phyloP scores from a whole-genome alignment of 2,113 vertebrate species.

The Anas platyrhynchos region DNA sequence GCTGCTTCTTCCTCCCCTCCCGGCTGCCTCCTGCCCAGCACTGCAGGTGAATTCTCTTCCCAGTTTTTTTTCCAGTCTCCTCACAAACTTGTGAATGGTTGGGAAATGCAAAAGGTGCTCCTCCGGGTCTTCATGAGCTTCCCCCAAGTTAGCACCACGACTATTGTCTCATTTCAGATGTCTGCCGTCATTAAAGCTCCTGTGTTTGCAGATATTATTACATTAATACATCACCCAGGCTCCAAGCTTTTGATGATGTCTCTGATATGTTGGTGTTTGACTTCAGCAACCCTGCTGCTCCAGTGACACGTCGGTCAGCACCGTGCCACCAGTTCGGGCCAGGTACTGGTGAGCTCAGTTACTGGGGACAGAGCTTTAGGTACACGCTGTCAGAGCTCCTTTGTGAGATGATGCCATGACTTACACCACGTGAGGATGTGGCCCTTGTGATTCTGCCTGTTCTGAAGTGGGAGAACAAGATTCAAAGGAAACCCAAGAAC shows the following conservation, averaged over 20 bases:
- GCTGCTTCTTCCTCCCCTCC: not conserved
- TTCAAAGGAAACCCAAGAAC: not conserved
- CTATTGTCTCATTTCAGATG: not conserved
- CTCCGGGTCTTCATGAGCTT: not conserved
- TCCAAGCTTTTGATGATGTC: not conserved
- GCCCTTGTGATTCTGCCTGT: not conserved
- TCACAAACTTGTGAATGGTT: not conserved
- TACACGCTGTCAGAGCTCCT: not conserved
- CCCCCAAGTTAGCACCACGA: not conserved
- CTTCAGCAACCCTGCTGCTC: not conserved
- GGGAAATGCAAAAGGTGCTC: fast-evolving
- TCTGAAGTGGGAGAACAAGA: not conserved
- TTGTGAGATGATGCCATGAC: fast-evolving
- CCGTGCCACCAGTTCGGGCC: not conserved
- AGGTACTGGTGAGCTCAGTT: not conserved
- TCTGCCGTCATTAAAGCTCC: not conserved
- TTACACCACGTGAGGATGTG: not conserved
- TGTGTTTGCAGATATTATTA: not conserved
- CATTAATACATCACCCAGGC: not conserved
- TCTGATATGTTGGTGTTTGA: not conserved
- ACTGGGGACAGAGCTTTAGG: not conserved
- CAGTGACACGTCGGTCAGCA: not conserved
- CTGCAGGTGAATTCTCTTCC: not conserved
- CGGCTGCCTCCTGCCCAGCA: not conserved
- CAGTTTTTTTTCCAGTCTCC: not conserved